These are phyloP conservation scores for Euplexia lucipara DNA, from an alignment of 2,888 invertebrate genomes.

Conservation along the genomic window DNA sequence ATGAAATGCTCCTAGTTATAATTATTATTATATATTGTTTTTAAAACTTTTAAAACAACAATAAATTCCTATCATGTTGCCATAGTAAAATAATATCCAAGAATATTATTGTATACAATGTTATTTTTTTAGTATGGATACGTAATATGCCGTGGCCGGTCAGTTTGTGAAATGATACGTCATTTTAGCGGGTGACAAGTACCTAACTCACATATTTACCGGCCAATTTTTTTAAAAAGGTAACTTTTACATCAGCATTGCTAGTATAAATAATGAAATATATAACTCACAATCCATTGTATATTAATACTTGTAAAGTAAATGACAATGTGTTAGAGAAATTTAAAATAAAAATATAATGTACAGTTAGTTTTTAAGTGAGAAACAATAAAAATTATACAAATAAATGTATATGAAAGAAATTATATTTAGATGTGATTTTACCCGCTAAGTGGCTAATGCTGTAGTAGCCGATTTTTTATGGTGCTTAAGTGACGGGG, in stretches of 20 bases:
- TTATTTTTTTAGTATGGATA: slow-evolving; percentile 52
- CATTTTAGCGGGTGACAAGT: not conserved
- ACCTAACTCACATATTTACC: slow-evolving; percentile 16
- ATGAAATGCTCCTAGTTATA: slow-evolving; percentile 55
- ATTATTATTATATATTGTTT: slow-evolving; percentile 39
- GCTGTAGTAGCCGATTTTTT: slow-evolving; percentile 12
- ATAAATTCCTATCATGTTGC: slow-evolving; percentile 61
- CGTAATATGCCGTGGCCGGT: slow-evolving; percentile 27
- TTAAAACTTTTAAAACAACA: slow-evolving; percentile 49
- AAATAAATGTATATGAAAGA: slow-evolving; percentile 35
- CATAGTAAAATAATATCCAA: slow-evolving; percentile 60
- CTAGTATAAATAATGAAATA: slow-evolving; percentile 23
- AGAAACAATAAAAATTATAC: slow-evolving; percentile 56
- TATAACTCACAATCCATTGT: slow-evolving; percentile 32
- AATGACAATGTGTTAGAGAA: slow-evolving; percentile 49
- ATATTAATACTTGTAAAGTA: slow-evolving; percentile 48
- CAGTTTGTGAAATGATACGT: slow-evolving; percentile 13
- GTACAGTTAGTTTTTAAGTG: slow-evolving; percentile 60
- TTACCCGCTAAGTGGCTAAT: slow-evolving; percentile 28
- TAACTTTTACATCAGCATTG: slow-evolving; percentile 26
- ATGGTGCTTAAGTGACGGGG: slow-evolving; percentile 51
- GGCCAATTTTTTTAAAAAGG: slow-evolving; percentile 25
- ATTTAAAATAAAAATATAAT: slow-evolving; percentile 45
- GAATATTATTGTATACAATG: slow-evolving; percentile 55
- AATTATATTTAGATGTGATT: slow-evolving; percentile 30